Evolutionary conservation across 2,888 invertebrate species (phyloP).

Genomic region (Onthophagus sagittarius): DNA sequence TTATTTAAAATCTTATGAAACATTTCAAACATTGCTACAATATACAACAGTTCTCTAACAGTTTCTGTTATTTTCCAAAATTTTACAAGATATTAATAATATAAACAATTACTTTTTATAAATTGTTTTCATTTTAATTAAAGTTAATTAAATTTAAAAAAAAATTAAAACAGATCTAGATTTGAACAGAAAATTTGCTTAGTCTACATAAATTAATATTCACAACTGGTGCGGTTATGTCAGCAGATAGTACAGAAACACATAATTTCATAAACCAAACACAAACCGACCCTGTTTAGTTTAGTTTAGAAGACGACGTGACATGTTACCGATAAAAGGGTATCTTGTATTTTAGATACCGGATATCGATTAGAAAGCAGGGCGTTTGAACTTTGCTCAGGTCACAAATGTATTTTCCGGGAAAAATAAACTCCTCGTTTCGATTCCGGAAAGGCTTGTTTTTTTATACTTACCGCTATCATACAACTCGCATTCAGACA

Average conservation of each 20-base stretch:
- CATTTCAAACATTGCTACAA: no score
- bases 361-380: not conserved
- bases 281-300: not conserved
- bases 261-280: not conserved
- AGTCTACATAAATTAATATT: not conserved
- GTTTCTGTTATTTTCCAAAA: no score
- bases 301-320: not conserved
- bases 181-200: not conserved
- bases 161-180: not conserved
- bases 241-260: not conserved
- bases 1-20: no score
- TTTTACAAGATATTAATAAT: no score
- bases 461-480: conserved; percentile 72
- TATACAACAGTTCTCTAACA: no score
- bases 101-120: no score
- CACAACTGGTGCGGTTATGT: not conserved
- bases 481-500: conserved; percentile 78
- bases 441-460: not conserved
- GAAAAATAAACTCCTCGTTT: not conserved
- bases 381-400: not conserved
- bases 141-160: not conserved
- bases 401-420: not conserved
- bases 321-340: not conserved
- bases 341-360: not conserved
- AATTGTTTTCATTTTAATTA: not conserved